phyloP scores from a whole-genome alignment of 2,113 vertebrate species.

The Peromyscus maniculatus region DNA sequence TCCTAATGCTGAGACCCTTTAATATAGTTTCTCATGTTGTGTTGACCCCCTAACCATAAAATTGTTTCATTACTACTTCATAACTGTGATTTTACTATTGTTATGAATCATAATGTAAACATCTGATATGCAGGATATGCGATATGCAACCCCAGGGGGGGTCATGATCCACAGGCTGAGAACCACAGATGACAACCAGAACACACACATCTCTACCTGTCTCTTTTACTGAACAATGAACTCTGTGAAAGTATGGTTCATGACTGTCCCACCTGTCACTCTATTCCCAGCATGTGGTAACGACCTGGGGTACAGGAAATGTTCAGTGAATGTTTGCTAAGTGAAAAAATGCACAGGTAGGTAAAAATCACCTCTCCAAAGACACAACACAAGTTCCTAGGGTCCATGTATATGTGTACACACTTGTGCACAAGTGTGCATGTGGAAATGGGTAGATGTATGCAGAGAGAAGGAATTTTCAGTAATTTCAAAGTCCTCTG shows the following conservation, averaged over 20 bases:
- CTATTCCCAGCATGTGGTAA: neutral
- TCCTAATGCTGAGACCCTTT: neutral
- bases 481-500: neutral
- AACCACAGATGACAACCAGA: neutral
- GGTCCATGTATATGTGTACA: neutral
- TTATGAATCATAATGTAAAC: neutral
- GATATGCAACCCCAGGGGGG: neutral
- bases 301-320: neutral
- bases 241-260: neutral
- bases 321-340: neutral
- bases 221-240: neutral
- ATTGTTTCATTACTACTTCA: too few relatives aligned
- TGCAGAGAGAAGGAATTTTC: neutral
- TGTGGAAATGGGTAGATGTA: too few relatives aligned
- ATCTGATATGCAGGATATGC: too few relatives aligned
- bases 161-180: neutral
- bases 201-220: neutral
- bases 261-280: neutral
- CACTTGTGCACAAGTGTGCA: rapidly evolving
- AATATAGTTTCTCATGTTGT: neutral
- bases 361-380: neutral
- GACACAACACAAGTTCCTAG: neutral
- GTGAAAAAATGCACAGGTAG: neutral
- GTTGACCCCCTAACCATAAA: neutral
- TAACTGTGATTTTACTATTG: neutral